Percentiles rank a stretch among this genome's conserved stretches.
Conservation (phyloP, 1,140 invertebrate species). For the Oncopeltus fasciatus region DNA sequence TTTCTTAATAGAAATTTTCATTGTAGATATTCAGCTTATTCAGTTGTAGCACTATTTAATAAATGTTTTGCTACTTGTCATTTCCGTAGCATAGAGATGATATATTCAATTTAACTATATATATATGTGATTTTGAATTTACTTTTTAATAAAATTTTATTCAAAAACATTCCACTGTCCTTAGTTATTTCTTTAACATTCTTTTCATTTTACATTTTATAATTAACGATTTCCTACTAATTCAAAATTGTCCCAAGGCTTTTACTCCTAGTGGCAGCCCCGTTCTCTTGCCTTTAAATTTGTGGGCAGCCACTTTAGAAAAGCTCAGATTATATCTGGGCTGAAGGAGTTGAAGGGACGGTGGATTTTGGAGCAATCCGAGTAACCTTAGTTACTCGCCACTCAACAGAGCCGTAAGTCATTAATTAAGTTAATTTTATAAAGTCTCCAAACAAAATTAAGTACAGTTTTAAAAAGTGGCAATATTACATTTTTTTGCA, state of each 20-base stretch:
- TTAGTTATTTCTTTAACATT: background rate
- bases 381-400: background rate
- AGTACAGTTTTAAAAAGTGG: too few relatives aligned
- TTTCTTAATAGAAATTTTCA: too few relatives aligned
- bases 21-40: background rate
- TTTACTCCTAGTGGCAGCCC: background rate
- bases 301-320: background rate
- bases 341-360: slow-evolving; percentile 2
- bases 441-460: slow-evolving; percentile 1
- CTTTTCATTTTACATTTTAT: background rate
- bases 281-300: background rate
- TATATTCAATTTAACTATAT: slow-evolving; percentile 6
- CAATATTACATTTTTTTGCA: slow-evolving; percentile 23
- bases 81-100: slow-evolving; percentile 8
- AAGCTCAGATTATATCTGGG: slow-evolving; percentile 1
- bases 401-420: slow-evolving; percentile 5
- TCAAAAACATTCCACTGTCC: slow-evolving; percentile 11
- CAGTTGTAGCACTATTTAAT: background rate
- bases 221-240: background rate
- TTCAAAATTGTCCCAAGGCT: slow-evolving; percentile 8
- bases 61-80: background rate
- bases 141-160: slow-evolving; percentile 1
- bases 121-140: slow-evolving; percentile 4
- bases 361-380: slow-evolving; percentile 5
- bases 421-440: background rate